A percentile compares a stretch with the other conserved stretches of the same genome.
phyloP scores from a whole-genome alignment of 1,140 invertebrate species.

The Drosophila parabipectinata region DNA sequence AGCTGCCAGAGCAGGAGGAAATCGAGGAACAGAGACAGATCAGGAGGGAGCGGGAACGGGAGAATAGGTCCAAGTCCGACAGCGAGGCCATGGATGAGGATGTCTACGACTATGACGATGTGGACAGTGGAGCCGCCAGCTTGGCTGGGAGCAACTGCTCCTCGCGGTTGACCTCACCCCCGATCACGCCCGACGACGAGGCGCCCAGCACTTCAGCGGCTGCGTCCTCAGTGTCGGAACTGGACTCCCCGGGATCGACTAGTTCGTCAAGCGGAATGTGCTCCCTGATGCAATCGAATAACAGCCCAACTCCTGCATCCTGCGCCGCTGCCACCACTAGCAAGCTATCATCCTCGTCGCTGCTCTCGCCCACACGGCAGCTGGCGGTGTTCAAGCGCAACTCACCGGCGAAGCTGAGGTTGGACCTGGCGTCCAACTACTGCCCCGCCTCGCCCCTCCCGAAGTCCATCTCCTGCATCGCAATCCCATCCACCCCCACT shows the following conservation, averaged over 20 bases:
- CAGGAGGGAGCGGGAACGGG: slow-evolving; percentile 18
- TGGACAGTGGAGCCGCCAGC: slow-evolving; percentile 67
- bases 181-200: slow-evolving; percentile 72
- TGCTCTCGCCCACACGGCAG: slow-evolving; percentile 62
- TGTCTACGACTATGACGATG: slow-evolving; percentile 70
- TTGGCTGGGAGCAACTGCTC: slow-evolving; percentile 77
- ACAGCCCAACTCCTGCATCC: slow-evolving; percentile 22
- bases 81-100: slow-evolving; percentile 77
- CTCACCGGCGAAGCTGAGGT: slow-evolving; percentile 75
- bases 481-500: slow-evolving; percentile 68
- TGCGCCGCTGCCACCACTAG: slow-evolving; percentile 21
- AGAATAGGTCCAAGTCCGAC: slow-evolving; percentile 59
- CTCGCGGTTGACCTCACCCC: slow-evolving; percentile 75
- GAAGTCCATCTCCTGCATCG: slow-evolving; percentile 77
- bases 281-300: slow-evolving; percentile 38
- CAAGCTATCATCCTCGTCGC: slow-evolving; percentile 2
- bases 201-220: slow-evolving; percentile 65
- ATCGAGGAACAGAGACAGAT: slow-evolving; percentile 31
- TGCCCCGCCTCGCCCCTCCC: slow-evolving; percentile 60
- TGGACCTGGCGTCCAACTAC: slow-evolving; percentile 74
- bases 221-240: slow-evolving; percentile 45
- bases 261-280: slow-evolving; percentile 62
- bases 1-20: slow-evolving; percentile 57
- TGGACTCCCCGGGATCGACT: slow-evolving; percentile 64
- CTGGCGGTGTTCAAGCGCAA: slow-evolving; percentile 73